Conservation (phyloP, 2,888 invertebrate genomes). For the Metacarcinus magister region DNA sequence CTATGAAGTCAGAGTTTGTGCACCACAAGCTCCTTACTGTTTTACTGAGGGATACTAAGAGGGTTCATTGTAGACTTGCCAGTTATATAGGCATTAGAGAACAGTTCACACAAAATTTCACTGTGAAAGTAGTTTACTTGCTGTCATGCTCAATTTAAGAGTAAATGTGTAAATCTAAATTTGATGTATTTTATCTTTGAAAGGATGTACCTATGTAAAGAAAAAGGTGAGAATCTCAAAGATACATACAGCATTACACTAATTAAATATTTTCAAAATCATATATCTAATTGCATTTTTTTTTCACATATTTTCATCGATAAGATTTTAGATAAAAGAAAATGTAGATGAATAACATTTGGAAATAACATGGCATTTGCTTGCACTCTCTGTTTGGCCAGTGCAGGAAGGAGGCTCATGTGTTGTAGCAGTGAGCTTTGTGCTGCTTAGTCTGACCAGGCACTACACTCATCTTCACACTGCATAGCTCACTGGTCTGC, state of each 20-base stretch:
- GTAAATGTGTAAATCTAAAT: neutral
- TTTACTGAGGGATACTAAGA: neutral
- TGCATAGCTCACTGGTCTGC: neutral
- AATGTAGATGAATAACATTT: neutral
- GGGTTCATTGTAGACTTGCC: neutral
- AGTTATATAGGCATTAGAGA: neutral
- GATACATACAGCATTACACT: neutral
- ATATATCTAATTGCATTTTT: neutral
- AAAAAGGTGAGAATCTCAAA: neutral
- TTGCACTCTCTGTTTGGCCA: neutral
- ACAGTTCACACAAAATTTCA: neutral
- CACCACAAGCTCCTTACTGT: neutral
- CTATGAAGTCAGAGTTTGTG: neutral
- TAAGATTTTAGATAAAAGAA: neutral
- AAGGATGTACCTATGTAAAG: neutral
- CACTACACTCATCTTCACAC: neutral
- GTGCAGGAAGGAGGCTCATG: neutral
- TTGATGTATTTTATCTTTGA: neutral
- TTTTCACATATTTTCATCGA: neutral
- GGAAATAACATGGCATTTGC: neutral
- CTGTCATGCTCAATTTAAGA: neutral
- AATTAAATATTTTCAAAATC: neutral
- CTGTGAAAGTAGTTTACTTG: neutral
- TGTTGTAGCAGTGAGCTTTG: neutral
- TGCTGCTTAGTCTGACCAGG: neutral